Evolutionary conservation across 2,797 vertebrate genomes (phyloP).

Genomic region (Lacerta bilineata): DNA sequence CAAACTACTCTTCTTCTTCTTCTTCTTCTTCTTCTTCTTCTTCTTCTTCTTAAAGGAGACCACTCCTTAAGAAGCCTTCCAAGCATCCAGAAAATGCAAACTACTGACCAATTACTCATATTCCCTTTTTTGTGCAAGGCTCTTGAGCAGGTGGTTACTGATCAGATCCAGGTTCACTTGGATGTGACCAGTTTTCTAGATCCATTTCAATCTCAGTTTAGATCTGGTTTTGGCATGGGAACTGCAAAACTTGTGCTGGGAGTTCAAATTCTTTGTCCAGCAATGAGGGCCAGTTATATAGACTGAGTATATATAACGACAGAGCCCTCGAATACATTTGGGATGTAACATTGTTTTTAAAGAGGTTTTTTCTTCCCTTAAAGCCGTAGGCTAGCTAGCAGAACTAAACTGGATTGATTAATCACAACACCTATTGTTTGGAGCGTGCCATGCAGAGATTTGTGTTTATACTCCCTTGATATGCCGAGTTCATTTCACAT

Average conservation of each 20-base stretch:
- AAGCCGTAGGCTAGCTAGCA: background rate
- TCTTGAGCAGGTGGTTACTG: background rate
- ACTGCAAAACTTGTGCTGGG: background rate
- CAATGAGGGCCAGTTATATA: too few relatives aligned
- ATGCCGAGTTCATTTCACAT: constrained; percentile 9
- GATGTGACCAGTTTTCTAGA: background rate
- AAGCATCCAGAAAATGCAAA: too few relatives aligned
- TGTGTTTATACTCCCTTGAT: background rate
- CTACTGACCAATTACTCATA: too few relatives aligned
- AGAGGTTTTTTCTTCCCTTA: background rate
- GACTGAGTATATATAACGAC: background rate
- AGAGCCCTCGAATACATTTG: too few relatives aligned
- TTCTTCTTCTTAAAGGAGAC: too few relatives aligned
- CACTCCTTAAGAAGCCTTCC: too few relatives aligned
- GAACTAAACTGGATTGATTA: background rate
- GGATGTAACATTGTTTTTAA: background rate
- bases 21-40: too few relatives aligned
- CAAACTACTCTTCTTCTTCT: too few relatives aligned
- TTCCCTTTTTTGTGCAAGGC: background rate
- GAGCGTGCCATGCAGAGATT: background rate
- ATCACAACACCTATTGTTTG: background rate
- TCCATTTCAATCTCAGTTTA: background rate
- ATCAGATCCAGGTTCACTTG: background rate
- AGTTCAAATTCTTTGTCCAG: too few relatives aligned
- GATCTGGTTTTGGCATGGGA: background rate